Conservation (phyloP, 2,888 invertebrate species). For the Cerastoderma edule region DNA sequence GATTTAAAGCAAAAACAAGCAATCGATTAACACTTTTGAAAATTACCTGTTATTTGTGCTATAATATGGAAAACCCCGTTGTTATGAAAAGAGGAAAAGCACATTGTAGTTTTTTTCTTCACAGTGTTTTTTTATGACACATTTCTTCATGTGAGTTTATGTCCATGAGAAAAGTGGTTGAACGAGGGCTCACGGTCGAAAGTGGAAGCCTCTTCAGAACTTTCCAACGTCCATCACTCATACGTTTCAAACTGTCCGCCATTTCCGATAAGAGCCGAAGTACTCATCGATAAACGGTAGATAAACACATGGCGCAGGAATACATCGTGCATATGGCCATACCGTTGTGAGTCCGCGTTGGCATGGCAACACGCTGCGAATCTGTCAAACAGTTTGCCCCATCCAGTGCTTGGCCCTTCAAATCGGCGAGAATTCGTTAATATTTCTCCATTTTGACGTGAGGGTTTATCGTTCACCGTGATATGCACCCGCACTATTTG, state of each 20-base stretch:
- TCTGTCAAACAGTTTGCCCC: conserved; percentile 1
- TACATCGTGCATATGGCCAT: background rate
- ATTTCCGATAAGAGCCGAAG: background rate
- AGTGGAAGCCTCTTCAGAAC: no score
- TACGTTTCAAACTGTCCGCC: background rate
- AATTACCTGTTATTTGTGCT: no score
- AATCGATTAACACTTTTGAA: no score
- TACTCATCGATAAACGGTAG: conserved; percentile 1
- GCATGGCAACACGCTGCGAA: background rate
- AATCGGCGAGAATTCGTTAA: conserved; percentile 10
- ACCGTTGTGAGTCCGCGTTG: background rate
- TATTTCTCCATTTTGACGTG: background rate
- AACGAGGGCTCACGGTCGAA: no score
- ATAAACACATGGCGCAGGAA: conserved; percentile 21
- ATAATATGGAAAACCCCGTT: no score
- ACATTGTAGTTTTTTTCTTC: no score
- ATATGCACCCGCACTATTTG: background rate
- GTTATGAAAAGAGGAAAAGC: no score
- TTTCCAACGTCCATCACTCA: no score
- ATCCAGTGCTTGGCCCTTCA: background rate
- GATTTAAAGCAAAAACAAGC: no score
- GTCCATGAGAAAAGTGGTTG: no score
- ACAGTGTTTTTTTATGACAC: no score
- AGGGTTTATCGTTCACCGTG: background rate
- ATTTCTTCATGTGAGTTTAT: no score